Evolutionary conservation across 1,140 invertebrate species (phyloP), one percentile per base, ranked within the genome.

Genomic region (Eupeodes corollae): DNA sequence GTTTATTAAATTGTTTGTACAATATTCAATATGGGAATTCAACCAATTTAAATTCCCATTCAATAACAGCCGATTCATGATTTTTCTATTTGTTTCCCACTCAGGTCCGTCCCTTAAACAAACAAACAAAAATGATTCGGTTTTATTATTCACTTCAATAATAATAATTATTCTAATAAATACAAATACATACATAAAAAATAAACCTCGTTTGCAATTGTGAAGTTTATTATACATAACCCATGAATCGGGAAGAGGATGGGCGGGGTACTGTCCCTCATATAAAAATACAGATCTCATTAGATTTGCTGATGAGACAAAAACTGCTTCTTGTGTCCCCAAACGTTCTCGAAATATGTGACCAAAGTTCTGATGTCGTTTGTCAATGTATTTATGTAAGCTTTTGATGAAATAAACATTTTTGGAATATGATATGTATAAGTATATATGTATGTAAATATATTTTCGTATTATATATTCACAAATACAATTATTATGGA

Each of bases 231-330:
- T 90, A 56, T 91, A 91, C 12, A 86, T 61, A 1, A 75, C 63
- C 88, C 88, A 92, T 3, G 86, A 74, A 58, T 90, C 84, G 3
- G 88, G 88, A 50, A 91, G 61, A 55, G 88, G 77, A 68, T 91
- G 86, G 41, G 69, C 69, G 0, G 88, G 88, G 59, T 81, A 81
- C 56, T 79, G 78, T 46, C 86, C 88, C 73, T 92, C 88, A 10
- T 80, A 68, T 6, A 75, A 58, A 63, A 88, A 90, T 13, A 91
- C 75, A 12, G 72, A 66, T 46, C 81, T 77, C 61, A 88, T 88
- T 26, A 79, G 70, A 12, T 74, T 68, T 18, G 66, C 61, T 13
- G 65, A 68, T 16, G 61, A 56, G 3, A 90, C 67, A 58, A 90
- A 91, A 35, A 90, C 74, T 6, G 77, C 75, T 49, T 79, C 71